These are phyloP conservation scores for Trichonephila clavipes DNA, from an alignment of 1,140 invertebrate genomes.

Conservation along the genomic window DNA sequence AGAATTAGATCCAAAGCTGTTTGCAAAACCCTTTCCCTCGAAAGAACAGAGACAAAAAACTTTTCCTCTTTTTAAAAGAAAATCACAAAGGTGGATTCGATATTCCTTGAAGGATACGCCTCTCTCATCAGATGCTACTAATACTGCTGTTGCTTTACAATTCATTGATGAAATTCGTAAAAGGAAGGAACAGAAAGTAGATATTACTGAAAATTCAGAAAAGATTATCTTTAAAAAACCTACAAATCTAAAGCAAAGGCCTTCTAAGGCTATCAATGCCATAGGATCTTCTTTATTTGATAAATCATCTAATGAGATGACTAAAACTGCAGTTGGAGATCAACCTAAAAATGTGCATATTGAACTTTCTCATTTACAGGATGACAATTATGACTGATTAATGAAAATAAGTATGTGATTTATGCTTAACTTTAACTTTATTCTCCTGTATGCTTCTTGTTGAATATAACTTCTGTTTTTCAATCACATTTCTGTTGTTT, in stretches of 20 bases:
- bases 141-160: constrained; percentile 40
- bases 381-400: not conserved
- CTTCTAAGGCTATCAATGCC: too few species aligned
- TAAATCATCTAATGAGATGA: not conserved
- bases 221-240: constrained; percentile 60
- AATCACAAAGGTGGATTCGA: constrained; percentile 43
- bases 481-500: too few species aligned
- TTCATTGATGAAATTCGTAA: constrained; percentile 50
- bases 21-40: constrained; percentile 16
- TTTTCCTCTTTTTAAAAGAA: not conserved
- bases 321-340: not conserved
- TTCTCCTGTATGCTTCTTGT: too few species aligned
- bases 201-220: not conserved
- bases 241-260: not conserved
- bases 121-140: constrained; percentile 56
- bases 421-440: not conserved
- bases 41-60: not conserved
- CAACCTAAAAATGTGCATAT: not conserved
- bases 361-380: constrained; percentile 35
- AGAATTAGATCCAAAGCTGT: not conserved
- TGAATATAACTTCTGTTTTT: too few species aligned
- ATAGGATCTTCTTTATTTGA: not conserved
- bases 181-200: not conserved
- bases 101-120: constrained; percentile 64
- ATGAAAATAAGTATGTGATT: too few species aligned